Evolutionary conservation across 2,888 invertebrate species (phyloP), one percentile per base, ranked within the genome.

Genomic region (Drosophila barbarae): DNA sequence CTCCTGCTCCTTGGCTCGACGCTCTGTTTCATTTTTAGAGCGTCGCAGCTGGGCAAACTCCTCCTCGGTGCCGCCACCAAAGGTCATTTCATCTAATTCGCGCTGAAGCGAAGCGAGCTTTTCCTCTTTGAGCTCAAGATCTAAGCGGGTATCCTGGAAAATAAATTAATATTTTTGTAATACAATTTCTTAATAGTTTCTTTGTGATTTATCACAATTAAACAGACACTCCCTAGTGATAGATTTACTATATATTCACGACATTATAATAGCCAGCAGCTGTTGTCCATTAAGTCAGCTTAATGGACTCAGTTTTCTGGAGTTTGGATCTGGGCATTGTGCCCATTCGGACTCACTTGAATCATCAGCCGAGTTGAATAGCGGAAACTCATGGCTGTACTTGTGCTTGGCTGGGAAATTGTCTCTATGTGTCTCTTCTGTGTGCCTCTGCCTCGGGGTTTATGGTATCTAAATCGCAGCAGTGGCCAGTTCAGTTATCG

Each of bases 71-170:
- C 95, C 93, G 12, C 94, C 93, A 64, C 93, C 92, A 88, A 93
- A 93, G 2, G 95, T 94, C 60, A 97, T 90, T 87, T 98, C 98
- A 79, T 96, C 96, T 63, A 97, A 90, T 89, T 98, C 97, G 53
- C 94, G 92, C 68, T 94, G 93, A 55, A 97, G 91, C 10, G 94
- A 92, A 52, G 93, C 90, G 64, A 96, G 90, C 86, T 96, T 95
- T 89, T 97, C 97, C 80, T 96, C 95, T 89, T 96, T 95, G 85
- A 96, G 91, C 89, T 98, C 97, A 75, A 96, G 91, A 88, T 98
- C 98, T 84, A 97, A 90, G 84, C 94, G 94, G 80, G 95, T 92
- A 89, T 96, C 95, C 96, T 97, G 53, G 7, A 32, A 87, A 23
- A 9, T 0, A 15, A 18, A 34, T 15, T 1, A 26, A 8, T 30